Evolutionary conservation across 2,888 invertebrate species (phyloP).

Genomic region (Epistrophe eligans): DNA sequence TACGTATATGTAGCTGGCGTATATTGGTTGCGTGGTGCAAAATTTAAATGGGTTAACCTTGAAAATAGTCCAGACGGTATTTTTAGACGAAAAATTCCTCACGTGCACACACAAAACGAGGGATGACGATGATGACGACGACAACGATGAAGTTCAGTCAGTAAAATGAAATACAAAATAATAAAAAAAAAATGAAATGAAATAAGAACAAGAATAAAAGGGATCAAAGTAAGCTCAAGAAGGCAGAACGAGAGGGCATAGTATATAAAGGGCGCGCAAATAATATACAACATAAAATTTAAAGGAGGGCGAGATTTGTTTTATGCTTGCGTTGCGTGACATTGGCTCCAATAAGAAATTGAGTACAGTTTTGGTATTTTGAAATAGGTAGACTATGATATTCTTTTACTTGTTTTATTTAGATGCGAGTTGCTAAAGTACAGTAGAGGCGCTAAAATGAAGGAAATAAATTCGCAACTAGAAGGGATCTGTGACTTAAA

Average conservation of each 20-base stretch:
- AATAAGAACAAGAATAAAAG: constrained; percentile 37
- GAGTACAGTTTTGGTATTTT: constrained; percentile 20
- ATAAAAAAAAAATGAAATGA: constrained; percentile 17
- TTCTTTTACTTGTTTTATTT: background rate
- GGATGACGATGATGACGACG: constrained; percentile 49
- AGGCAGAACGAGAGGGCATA: constrained; percentile 26
- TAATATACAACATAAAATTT: constrained; percentile 7
- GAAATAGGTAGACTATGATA: constrained; percentile 11
- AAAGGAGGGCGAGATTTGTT: constrained; percentile 20
- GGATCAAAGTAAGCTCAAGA: constrained; percentile 37
- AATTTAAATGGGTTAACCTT: constrained; percentile 75
- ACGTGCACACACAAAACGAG: constrained; percentile 44
- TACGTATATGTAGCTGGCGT: constrained; percentile 33
- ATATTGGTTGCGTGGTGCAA: constrained; percentile 59
- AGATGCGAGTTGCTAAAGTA: background rate
- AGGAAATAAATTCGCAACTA: too few species aligned
- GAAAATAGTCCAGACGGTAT: constrained; percentile 76
- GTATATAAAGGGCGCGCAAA: constrained; percentile 56
- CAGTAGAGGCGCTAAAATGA: constrained; percentile 38
- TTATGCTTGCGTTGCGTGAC: constrained; percentile 50
- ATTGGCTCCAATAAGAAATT: constrained; percentile 57
- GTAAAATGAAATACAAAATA: constrained; percentile 36
- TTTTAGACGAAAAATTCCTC: constrained; percentile 73
- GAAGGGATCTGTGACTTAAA: too few species aligned
- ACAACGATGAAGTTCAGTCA: constrained; percentile 44